These are phyloP conservation scores for Rotaria sp. DNA, from an alignment of 2,888 invertebrate genomes.

Conservation along the genomic window DNA sequence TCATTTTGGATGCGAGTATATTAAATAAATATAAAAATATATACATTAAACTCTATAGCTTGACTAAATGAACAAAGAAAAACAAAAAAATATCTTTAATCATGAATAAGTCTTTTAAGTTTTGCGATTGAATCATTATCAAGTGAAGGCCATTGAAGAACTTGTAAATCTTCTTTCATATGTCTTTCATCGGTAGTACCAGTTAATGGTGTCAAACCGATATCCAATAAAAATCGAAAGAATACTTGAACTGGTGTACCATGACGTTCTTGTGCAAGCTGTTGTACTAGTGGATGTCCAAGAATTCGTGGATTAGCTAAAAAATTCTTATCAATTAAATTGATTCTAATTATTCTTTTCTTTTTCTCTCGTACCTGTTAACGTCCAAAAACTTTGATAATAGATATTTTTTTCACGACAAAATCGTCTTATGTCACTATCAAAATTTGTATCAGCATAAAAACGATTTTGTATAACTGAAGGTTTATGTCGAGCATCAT, in stretches of 20 bases:
- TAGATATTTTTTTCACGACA: conserved; percentile 17
- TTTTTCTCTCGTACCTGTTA: not conserved
- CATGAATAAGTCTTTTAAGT: not conserved
- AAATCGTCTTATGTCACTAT: conserved; percentile 13
- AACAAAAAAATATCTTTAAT: not conserved
- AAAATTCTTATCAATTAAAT: not conserved
- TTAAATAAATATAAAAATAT: too few species aligned
- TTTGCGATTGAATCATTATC: not conserved
- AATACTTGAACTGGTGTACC: conserved; percentile 20
- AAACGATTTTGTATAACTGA: conserved; percentile 35
- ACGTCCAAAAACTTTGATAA: conserved; percentile 33
- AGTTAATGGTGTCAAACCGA: conserved; percentile 31
- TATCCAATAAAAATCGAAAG: conserved; percentile 30
- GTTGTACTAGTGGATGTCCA: not conserved
- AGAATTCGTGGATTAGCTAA: conserved; percentile 28
- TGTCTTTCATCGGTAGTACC: conserved; percentile 31
- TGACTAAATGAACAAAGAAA: not conserved
- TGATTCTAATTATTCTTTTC: not conserved
- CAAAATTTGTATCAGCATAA: conserved; percentile 30
- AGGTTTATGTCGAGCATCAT: conserved; percentile 30
- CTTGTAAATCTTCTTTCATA: conserved; percentile 32
- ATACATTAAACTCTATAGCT: too few species aligned
- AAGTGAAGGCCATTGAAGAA: conserved; percentile 9
- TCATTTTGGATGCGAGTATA: too few species aligned
- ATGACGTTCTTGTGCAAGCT: conserved; percentile 17